These are phyloP conservation scores for Xestoiulus laeticollis DNA, from an alignment of 2,888 invertebrate species.

Conservation along the genomic window DNA sequence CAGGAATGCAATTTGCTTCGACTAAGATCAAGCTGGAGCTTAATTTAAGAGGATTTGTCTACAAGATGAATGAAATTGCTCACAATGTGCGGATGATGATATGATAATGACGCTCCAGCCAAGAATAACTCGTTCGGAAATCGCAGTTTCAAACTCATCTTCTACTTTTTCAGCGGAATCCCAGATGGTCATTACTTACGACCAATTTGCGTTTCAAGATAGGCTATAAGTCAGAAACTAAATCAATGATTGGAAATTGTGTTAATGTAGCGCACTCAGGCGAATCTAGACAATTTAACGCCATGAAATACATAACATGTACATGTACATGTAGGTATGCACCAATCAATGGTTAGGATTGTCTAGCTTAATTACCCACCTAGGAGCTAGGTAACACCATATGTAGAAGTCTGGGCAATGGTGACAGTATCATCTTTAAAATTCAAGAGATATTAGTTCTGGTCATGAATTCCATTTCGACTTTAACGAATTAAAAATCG, in stretches of 20 bases:
- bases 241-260: not conserved
- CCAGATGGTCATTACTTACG: not conserved
- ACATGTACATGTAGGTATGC: too few relatives aligned
- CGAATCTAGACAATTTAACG: too few relatives aligned
- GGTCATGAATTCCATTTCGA: too few relatives aligned
- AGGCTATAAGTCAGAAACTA: not conserved
- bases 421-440: too few relatives aligned
- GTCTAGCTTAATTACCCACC: too few relatives aligned
- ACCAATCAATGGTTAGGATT: too few relatives aligned
- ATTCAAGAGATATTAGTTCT: too few relatives aligned
- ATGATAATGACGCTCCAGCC: slow-evolving; percentile 8
- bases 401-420: too few relatives aligned
- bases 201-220: not conserved
- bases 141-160: not conserved
- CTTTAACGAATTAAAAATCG: too few relatives aligned
- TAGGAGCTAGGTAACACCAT: too few relatives aligned
- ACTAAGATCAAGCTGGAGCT: slow-evolving; percentile 26
- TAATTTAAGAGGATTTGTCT: not conserved
- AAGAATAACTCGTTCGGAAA: not conserved
- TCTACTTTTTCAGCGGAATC: slow-evolving; percentile 14
- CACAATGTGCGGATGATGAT: slow-evolving; percentile 26
- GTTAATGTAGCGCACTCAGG: not conserved
- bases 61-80: not conserved
- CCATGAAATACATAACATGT: too few relatives aligned
- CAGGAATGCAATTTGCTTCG: not conserved